Evolutionary conservation across 2,797 vertebrate genomes (phyloP), one percentile per base, ranked within the genome.

Genomic region (Fistularia commersonii): DNA sequence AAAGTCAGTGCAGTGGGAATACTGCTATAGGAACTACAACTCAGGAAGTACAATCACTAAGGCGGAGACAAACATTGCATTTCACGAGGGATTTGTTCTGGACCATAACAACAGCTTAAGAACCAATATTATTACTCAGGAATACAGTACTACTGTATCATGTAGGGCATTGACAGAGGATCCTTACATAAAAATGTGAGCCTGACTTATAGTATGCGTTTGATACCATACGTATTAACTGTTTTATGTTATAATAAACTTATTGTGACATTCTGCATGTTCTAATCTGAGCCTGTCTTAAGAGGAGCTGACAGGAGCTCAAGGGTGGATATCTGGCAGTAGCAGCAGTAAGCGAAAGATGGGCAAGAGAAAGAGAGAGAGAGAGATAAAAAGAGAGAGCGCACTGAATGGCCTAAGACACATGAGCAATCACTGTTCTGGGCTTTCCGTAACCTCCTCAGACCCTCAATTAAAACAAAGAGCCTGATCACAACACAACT

Each of bases 201-300:
- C 23, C 23, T 23, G 23, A 23, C 2, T 23, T 23, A 23, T 23
- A 23, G 23, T 23, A 23, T 23, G 23, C 4, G 2, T 23, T 23
- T 23, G 23, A 23, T 23, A 2, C 23, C 23, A 60, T 11, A 39
- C 23, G 34, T 32, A 38, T 54, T 38, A 54, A 61, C 50, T 69
- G 73, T 72, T 60, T 51, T 80, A 52, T 66, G 58, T 10, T 10
- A 66, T 58, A 34, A 74, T 41, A 82, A 84, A 86, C 66, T 57
- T 66, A 60, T 66, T 78, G 78, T 80, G 82, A 82, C 82, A 82
- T 73, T 78, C 86, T 81, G 76, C 83, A 88, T 86, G 81, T 85
- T 84, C 75, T 54, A 78, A 78, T 71, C 64, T 43, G 76, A 82
- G 82, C 71, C 49, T 10, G 49, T 80, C 76, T 64, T 84, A 84